These are phyloP conservation scores for Magallana gigas DNA, from an alignment of 1,140 invertebrate species.

Conservation along the genomic window DNA sequence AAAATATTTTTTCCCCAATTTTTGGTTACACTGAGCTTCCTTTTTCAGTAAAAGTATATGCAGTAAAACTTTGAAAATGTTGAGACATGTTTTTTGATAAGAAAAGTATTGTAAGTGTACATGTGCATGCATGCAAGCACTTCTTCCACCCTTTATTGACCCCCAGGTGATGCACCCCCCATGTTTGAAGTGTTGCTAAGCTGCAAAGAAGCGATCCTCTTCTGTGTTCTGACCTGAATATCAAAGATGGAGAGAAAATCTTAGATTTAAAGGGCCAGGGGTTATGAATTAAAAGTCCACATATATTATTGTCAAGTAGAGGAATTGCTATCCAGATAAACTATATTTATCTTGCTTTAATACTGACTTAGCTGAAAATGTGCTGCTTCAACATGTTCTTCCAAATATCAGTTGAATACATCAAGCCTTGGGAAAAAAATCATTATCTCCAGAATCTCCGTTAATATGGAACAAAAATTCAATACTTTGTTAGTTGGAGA, in stretches of 20 bases:
- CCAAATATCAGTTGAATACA: slow-evolving; percentile 3
- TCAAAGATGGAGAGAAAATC: slow-evolving; percentile 30
- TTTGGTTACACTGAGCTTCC: no score
- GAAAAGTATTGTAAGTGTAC: neutral
- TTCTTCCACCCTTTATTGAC: neutral
- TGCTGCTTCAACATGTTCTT: slow-evolving; percentile 24
- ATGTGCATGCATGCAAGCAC: slow-evolving; percentile 14
- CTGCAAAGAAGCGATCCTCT: slow-evolving; percentile 15
- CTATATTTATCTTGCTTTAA: slow-evolving; percentile 19
- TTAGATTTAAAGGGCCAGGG: slow-evolving; percentile 24
- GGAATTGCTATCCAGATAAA: slow-evolving; percentile 19
- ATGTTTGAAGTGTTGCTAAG: slow-evolving; percentile 22
- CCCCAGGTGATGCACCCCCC: neutral
- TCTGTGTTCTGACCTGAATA: neutral
- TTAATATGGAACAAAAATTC: slow-evolving; percentile 35
- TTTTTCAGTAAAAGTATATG: no score
- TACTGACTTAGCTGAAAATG: neutral
- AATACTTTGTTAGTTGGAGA: slow-evolving; percentile 28
- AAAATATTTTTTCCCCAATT: neutral
- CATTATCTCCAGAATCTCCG: slow-evolving; percentile 25
- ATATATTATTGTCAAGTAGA: neutral
- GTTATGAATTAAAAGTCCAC: slow-evolving; percentile 15
- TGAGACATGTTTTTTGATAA: slow-evolving; percentile 11
- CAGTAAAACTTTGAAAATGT: neutral
- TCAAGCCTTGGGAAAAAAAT: slow-evolving; percentile 9